These are phyloP conservation scores for Sebastes trivittatus DNA, from an alignment of 2,797 vertebrate genomes.

Conservation along the genomic window DNA sequence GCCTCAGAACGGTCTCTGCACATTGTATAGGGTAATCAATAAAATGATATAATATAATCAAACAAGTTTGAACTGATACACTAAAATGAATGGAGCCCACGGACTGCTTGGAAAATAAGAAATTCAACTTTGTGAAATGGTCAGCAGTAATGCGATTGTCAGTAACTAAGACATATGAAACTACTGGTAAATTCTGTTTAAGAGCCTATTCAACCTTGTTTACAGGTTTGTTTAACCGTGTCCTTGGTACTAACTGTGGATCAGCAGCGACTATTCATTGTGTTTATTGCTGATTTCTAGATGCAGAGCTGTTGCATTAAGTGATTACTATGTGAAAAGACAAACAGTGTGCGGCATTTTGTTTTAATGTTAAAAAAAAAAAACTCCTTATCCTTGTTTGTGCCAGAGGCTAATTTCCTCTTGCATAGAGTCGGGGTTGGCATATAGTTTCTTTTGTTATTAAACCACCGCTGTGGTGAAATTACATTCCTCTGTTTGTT, in stretches of 20 bases:
- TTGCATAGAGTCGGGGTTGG: constrained; percentile 17
- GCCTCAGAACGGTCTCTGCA: background rate
- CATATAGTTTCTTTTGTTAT: constrained; percentile 46
- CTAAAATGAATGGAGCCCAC: background rate
- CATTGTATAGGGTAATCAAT: background rate
- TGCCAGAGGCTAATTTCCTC: constrained; percentile 58
- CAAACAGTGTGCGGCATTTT: constrained; percentile 53
- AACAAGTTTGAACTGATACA: background rate
- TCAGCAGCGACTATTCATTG: constrained; percentile 5
- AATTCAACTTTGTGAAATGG: background rate
- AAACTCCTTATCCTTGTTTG: constrained; percentile 48
- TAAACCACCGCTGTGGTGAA: constrained; percentile 55
- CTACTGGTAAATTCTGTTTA: background rate
- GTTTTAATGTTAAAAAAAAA: constrained; percentile 37
- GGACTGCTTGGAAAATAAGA: background rate
- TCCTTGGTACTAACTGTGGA: background rate
- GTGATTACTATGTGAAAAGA: constrained; percentile 5
- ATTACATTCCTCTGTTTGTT: constrained; percentile 47
- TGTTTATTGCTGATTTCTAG: constrained; percentile 29
- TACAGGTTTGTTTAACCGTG: constrained; percentile 19
- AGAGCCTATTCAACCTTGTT: constrained; percentile 4
- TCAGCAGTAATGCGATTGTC: background rate
- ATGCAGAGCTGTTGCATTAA: constrained; percentile 21
- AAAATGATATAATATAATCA: background rate
- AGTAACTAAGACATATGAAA: background rate